These are phyloP conservation scores for Triplophysa dalaica DNA, from an alignment of 2,113 vertebrate genomes.

Conservation along the genomic window DNA sequence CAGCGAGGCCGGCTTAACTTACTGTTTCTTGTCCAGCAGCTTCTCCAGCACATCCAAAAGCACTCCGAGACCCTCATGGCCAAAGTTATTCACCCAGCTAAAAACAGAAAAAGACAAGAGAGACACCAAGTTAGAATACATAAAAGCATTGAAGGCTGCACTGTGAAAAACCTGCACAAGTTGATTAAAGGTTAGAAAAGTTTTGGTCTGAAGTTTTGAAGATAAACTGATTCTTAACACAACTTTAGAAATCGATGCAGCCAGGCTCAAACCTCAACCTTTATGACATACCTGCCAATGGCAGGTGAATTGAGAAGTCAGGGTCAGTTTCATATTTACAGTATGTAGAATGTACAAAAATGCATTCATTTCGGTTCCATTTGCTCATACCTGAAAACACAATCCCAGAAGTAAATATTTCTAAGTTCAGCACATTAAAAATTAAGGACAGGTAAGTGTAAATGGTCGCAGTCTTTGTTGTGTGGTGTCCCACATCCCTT, in stretches of 20 bases:
- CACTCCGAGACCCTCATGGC: constrained; percentile 94
- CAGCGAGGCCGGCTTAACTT: constrained; percentile 63
- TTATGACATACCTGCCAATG: too few species aligned
- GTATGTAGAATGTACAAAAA: too few species aligned
- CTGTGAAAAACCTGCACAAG: not conserved
- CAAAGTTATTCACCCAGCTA: constrained; percentile 99
- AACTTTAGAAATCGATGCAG: not conserved
- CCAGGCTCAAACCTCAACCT: too few species aligned
- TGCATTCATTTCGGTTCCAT: too few species aligned
- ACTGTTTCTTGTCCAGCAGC: constrained; percentile 97
- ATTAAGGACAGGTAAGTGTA: not conserved
- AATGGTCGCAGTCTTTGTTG: not conserved
- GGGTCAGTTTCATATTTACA: too few species aligned
- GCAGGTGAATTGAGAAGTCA: too few species aligned
- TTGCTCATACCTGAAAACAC: not conserved
- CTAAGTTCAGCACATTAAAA: not conserved
- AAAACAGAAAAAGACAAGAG: constrained; percentile 46
- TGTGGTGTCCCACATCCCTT: constrained; percentile 1
- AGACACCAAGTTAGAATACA: constrained; percentile 33
- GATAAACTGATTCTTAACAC: not conserved
- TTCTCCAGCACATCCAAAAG: constrained; percentile 90
- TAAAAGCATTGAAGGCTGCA: not conserved
- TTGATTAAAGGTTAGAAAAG: not conserved
- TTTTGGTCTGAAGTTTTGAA: constrained; percentile 9
- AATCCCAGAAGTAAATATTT: not conserved